Conservation (phyloP, 1,140 invertebrate genomes). For the Dendrolimus punctatus region DNA sequence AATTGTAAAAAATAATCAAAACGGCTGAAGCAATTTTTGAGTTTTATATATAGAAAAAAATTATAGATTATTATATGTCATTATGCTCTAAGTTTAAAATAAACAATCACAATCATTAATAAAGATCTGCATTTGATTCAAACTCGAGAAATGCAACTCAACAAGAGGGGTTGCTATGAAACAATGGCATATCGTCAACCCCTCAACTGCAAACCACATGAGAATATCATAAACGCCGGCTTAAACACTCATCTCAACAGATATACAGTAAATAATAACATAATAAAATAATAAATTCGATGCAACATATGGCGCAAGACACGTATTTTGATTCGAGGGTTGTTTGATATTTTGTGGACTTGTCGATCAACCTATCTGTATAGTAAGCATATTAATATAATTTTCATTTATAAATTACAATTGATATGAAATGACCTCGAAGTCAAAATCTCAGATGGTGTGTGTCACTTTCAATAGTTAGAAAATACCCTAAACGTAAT, state of each 20-base stretch:
- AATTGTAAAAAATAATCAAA: too few relatives aligned
- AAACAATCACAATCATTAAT: neutral
- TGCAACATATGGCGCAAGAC: slow-evolving; percentile 52
- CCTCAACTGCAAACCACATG: slow-evolving; percentile 49
- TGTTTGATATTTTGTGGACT: too few relatives aligned
- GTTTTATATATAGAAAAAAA: too few relatives aligned
- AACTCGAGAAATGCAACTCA: slow-evolving; percentile 18
- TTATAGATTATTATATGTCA: too few relatives aligned
- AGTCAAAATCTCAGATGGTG: too few relatives aligned
- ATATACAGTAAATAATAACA: slow-evolving; percentile 64
- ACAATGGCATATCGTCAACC: slow-evolving; percentile 58
- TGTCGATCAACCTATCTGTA: too few relatives aligned
- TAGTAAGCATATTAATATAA: too few relatives aligned
- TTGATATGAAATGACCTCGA: too few relatives aligned
- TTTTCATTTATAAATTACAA: too few relatives aligned
- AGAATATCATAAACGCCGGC: slow-evolving; percentile 69
- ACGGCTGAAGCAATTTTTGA: too few relatives aligned
- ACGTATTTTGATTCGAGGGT: slow-evolving; percentile 19
- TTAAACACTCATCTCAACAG: slow-evolving; percentile 64
- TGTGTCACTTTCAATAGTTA: too few relatives aligned
- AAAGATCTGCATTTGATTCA: slow-evolving; percentile 6
- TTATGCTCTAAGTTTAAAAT: neutral
- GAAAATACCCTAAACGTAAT: too few relatives aligned
- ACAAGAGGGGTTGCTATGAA: slow-evolving; percentile 48
- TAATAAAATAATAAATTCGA: slow-evolving; percentile 69